Base-by-base conservation (phyloP, 2,797 vertebrate genomes). In the Ceryle rudis region DNA sequence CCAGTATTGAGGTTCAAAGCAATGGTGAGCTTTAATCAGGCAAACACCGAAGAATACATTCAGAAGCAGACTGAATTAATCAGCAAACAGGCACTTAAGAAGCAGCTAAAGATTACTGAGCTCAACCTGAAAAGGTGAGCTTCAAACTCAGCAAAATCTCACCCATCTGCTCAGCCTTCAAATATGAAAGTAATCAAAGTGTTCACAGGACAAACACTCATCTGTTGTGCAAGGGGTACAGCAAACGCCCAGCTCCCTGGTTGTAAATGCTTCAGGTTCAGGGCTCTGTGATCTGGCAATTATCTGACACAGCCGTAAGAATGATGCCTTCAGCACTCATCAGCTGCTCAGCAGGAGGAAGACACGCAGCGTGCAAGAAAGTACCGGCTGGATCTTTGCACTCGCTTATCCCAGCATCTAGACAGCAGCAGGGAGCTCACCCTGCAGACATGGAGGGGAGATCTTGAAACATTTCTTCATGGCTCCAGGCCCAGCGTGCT, bases 171-270 rank as follows among this genome's bases (percentile, higher is more conserved):
- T 88, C 83, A 78, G 60, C 42, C 35, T 71, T 82, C 52, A 58
- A 41, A 66, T 12, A 57, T 1, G 7, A 49, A 65, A 51, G 69
- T 29, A 62, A 71, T 25, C 2, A 0, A 81, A 54, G 70, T 51
- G 60, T 41, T 70, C 29, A 20, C 41, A 11, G 39, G 52, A n/a
- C 23, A 64, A 65, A 49, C 14, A 13, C 51, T 85, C 15, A 72
- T 14, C 31, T 2, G 0, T 35, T 51, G 22, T 1, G 18, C 60
- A 58, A 20, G 44, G 51, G 18, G 18, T 29, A 51, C 1, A 1
- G 35, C 22, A 70, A 92, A 54, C 2, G 28, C 41, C 49, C 61
- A 79, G 52, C 71, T 84, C 46, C 26, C 20, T 3, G 26, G 15
- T 10, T 78, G n/a, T 11, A 54, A 31, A 51, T 8, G 25, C 46